A percentile compares a stretch with the other conserved stretches of the same genome.
Evolutionary conservation across 30 jellyfish, hydroid and myxozoan genomes (phyloP).

Genomic region (Rhopilema esculentum): DNA sequence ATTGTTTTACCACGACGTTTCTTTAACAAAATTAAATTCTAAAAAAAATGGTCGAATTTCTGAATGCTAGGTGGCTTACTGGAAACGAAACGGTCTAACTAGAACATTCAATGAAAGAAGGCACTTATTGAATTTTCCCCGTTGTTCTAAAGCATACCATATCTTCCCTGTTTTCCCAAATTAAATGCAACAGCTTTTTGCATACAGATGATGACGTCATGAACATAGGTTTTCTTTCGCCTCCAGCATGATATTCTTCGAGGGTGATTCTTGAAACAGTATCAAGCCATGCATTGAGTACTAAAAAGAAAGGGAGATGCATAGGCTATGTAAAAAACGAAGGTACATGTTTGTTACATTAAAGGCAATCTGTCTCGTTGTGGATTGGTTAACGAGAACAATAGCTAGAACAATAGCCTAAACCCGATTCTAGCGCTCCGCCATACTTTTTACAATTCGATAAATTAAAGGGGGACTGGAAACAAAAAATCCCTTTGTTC

Average conservation of each 20-base stretch:
- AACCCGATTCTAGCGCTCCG: too few relatives aligned
- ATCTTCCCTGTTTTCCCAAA: conserved; percentile 74
- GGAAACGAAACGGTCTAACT: not conserved
- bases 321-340: not conserved
- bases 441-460: too few relatives aligned
- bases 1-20: too few relatives aligned
- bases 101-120: not conserved
- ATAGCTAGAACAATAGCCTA: too few relatives aligned
- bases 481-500: too few relatives aligned
- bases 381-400: too few relatives aligned
- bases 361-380: too few relatives aligned
- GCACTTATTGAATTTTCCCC: too few relatives aligned
- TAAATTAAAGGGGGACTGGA: too few relatives aligned
- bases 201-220: conserved; percentile 16
- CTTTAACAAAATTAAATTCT: too few relatives aligned
- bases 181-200: conserved; percentile 12
- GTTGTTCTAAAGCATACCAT: conserved; percentile 26
- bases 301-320: conserved; percentile 12
- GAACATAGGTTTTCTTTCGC: conserved; percentile 11
- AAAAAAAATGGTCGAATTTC: too few relatives aligned
- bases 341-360: too few relatives aligned
- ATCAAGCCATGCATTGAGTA: conserved; percentile 58
- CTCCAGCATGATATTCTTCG: not conserved
- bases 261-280: conserved; percentile 21
- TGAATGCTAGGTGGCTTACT: not conserved